These are phyloP conservation scores for Ataeniobius toweri DNA, from an alignment of 2,797 vertebrate genomes.

Conservation along the genomic window DNA sequence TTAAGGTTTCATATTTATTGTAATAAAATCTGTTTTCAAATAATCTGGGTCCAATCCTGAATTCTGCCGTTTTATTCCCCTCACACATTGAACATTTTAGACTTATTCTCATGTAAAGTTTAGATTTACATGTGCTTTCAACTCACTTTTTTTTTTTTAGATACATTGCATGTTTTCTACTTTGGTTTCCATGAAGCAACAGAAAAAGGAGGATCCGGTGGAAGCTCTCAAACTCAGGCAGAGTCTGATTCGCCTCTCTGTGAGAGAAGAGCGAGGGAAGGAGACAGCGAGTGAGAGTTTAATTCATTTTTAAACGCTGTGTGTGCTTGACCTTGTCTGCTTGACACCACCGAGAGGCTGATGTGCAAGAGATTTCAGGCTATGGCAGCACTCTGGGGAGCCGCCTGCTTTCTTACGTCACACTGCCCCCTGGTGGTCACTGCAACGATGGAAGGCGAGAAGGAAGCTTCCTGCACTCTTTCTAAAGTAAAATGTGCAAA, in stretches of 20 bases:
- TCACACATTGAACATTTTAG: slow-evolving; percentile 7
- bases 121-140: slow-evolving; percentile 20
- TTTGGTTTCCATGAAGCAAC: slow-evolving; percentile 47
- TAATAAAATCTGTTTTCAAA: not conserved
- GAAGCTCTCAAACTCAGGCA: slow-evolving; percentile 42
- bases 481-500: not conserved
- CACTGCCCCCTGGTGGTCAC: slow-evolving; percentile 79
- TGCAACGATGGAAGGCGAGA: not conserved
- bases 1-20: not conserved
- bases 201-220: slow-evolving; percentile 58
- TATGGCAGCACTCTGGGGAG: slow-evolving; percentile 32
- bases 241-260: slow-evolving; percentile 27
- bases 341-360: slow-evolving; percentile 67
- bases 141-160: not conserved
- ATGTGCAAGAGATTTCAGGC: slow-evolving; percentile 58
- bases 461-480: slow-evolving; percentile 25
- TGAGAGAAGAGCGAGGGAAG: slow-evolving; percentile 22
- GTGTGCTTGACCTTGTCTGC: slow-evolving; percentile 79
- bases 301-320: slow-evolving; percentile 75
- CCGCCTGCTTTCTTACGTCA: slow-evolving; percentile 55
- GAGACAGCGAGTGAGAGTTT: slow-evolving; percentile 56
- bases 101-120: slow-evolving; percentile 18
- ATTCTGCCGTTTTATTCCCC: not conserved
- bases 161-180: slow-evolving; percentile 14
- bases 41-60: not conserved